Base-by-base conservation (phyloP, 2,888 invertebrate genomes). In the Willowsia nigromaculata region DNA sequence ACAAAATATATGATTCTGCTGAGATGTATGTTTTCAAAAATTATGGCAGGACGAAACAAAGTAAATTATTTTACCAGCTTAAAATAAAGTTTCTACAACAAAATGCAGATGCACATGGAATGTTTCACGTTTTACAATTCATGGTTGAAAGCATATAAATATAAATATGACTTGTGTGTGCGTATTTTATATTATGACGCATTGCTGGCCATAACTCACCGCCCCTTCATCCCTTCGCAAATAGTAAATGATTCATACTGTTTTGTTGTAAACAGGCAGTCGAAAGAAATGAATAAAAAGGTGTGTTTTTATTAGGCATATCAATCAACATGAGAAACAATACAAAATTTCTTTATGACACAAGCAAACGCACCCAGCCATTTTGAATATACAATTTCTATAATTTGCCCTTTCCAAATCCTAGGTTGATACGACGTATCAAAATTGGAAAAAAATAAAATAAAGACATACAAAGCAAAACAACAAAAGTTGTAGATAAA, bases 141-240 rank as follows among this genome's bases (percentile, higher is more conserved):
- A 33, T n/a, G 33, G 65, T 30, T n/a, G 15, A 65, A 65, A 6
- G n/a, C 9, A 65, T 3, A 33, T 33, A n/a, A 1, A 50, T 65
- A 65, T 15, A 65, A 33, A n/a, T 13, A 53, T 6, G 33, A 25
- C 40, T 25, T 43, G 43, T 59, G 59, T 30, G 18, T 25, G 37
- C n/a, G 27, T 15, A 74, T 71, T 74, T 30, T 25, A 40, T 47
- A n/a, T n/a, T n/a, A 62, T 62, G 62, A 76, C 7, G 43, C 13
- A 22, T 50, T 25, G 27, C 30, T 71, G 50, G 37, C 40, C 87
- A 81, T 81, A 87, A 87, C 71, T 87, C 87, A 87, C 81, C 87
- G 78, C 87, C 87, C 87, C 81, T 87, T 71, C 68, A 71, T 65
- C 43, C 53, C 80, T 87, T 81, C 56, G 50, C 80, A 86, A 81